phyloP scores from a whole-genome alignment of 2,797 vertebrate species.

The Poeciliopsis turneri region DNA sequence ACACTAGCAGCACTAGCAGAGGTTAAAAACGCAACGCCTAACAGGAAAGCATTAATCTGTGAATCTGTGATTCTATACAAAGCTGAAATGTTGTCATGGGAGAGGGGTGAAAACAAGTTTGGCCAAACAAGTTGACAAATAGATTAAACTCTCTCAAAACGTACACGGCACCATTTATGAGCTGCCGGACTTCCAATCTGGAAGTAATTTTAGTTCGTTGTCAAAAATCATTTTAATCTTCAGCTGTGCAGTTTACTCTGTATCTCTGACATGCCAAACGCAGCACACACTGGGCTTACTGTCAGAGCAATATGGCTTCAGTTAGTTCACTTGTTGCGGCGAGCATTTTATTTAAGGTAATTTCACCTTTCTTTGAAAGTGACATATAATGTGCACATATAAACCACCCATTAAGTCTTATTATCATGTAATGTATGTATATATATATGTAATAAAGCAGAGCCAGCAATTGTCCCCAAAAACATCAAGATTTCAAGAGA shows the following conservation, averaged over 20 bases:
- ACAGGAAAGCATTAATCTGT: constrained; percentile 1
- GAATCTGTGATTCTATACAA: neutral
- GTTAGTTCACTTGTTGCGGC: neutral
- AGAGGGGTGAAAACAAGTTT: neutral
- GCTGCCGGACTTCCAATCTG: neutral
- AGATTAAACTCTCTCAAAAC: neutral
- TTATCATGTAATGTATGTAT: neutral
- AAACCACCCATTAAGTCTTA: neutral
- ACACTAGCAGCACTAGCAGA: neutral
- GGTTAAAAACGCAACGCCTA: neutral
- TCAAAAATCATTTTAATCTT: neutral
- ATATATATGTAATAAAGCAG: neutral
- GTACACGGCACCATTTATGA: neutral
- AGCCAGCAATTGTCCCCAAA: neutral
- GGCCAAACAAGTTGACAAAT: neutral
- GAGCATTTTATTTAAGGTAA: neutral
- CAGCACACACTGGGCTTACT: neutral
- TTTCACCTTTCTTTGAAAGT: constrained; percentile 2
- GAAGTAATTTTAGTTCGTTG: neutral
- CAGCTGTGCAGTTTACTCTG: neutral
- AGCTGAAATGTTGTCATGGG: neutral
- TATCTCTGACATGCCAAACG: neutral
- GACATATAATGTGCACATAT: neutral
- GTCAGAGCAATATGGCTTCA: neutral
- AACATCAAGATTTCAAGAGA: neutral